Evolutionary conservation across 2,113 vertebrate species (phyloP), one percentile per base, ranked within the genome.

Genomic region (human (Homo sapiens)): DNA sequence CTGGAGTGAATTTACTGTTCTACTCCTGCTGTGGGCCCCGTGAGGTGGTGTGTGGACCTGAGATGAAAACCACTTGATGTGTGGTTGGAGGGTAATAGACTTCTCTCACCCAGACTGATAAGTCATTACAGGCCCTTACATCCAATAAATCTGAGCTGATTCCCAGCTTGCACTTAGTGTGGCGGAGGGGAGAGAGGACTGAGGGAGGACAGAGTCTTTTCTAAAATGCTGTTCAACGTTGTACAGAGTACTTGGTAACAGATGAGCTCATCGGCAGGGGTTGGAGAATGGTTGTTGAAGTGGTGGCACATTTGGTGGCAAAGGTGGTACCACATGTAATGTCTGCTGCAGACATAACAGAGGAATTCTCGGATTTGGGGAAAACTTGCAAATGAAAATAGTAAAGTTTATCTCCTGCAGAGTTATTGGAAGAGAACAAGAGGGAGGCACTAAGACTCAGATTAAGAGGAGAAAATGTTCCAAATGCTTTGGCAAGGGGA

Each of bases 31-130:
- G 43, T 73, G 61, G 43, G 64, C 78, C 96, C 55, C 95, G 93
- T 92, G 97, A 96, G 84, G 93, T 93, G 76, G 43, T 90, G 23
- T 95, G 68, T 94, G 93, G 97, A 95, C 96, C 94, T 90, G 93
- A 97, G 98, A 98, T 97, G 96, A 97, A 98, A 98, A 97, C 84
- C 32, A 78, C 76, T 97, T 98, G 96, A 97, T 98, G 82, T 97
- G 96, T 98, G 57, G 94, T 82, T 97, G 17, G 48, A 96, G 89
- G 75, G 57, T 98, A 98, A 98, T 98, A 98, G 98, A 98, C 97
- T 98, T 97, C 97, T 98, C 94, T 98, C 96, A 83, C 93, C 87
- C 93, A 97, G 89, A 97, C 86, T 97, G 96, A 97, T 98, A 98
- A 97, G 94, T 98, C 98, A 98, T 98, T 98, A 96, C 95, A 97